Evolutionary conservation across 1,140 invertebrate genomes (phyloP).

Genomic region (Bradysia coprophila): DNA sequence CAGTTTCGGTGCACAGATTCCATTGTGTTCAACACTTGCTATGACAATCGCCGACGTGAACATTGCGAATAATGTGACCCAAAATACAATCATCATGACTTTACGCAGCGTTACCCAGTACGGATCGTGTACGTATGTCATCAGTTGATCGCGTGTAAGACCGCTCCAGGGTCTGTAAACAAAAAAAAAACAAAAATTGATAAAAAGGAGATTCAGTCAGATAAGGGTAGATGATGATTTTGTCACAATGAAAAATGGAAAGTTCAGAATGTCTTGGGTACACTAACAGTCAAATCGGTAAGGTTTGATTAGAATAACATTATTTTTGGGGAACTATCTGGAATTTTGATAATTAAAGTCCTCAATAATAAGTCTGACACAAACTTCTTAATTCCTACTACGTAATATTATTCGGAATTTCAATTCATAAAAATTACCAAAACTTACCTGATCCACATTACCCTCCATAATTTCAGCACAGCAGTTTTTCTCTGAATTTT

Average conservation of each 20-base stretch:
- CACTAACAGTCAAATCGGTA: neutral
- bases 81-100: conserved; percentile 10
- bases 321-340: no score
- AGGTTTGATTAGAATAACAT: neutral
- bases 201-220: neutral
- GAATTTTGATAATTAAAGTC: no score
- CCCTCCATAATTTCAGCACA: no score
- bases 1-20: no score
- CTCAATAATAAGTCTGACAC: no score
- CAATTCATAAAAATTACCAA: no score
- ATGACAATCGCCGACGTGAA: conserved; percentile 11
- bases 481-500: no score
- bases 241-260: neutral
- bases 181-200: neutral
- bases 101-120: conserved; percentile 17
- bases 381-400: no score
- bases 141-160: conserved; percentile 14
- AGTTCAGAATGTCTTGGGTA: neutral
- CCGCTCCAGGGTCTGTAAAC: conserved; percentile 10
- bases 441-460: no score
- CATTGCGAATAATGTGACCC: conserved; percentile 13
- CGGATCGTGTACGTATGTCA: conserved; percentile 15
- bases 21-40: conserved; percentile 7
- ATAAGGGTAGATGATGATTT: neutral
- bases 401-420: no score